Base-by-base conservation (phyloP, 2,888 invertebrate species). In the Glaucopsyche alexis region DNA sequence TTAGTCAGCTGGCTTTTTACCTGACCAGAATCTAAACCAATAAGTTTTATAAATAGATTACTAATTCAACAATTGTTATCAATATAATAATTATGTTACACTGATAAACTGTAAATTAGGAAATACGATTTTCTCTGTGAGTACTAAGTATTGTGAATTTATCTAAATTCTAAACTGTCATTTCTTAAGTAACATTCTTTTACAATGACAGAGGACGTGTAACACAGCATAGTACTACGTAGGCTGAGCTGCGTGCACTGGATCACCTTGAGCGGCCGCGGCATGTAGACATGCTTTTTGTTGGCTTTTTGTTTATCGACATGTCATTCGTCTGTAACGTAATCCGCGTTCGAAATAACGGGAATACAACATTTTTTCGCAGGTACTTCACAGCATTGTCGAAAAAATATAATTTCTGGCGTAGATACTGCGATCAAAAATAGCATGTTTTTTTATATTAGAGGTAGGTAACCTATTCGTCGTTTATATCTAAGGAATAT, bases 231-330 rank as follows among this genome's bases (percentile, higher is more conserved):
- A 19, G 11, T 42, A 47, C 14, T 76, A 73, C 76, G 76, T 75
- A 76, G 76, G 75, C 76, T 73, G 73, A 76, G 75, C 76, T 73
- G 73, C 71, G 64, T 73, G 74, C 73, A 77, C 81, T 66, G 55
- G 85, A 78, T 85, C 76, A 80, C 85, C 85, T 85, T 85, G 85
- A 78, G 76, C 80, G 79, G 79, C 79, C 80, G 81, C 81, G 80
- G 80, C 75, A 78, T 55, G 52, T 16, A 52, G 76, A 77, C 78
- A 73, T 75, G 76, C 75, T 77, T 76, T 70, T 75, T 79, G 76
- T 77, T 75, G 75, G 75, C 76, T 76, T 75, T 71, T 75, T 79
- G 76, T 78, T 75, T 74, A 50, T 76, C 72, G 72, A 74, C 73
- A 45, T 66, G 45, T 29, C 29, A 50, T 73, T 45, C 13, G 7